Evolutionary conservation across 2,888 invertebrate genomes (phyloP), one percentile per base, ranked within the genome.

Genomic region (Tenthredo livida): DNA sequence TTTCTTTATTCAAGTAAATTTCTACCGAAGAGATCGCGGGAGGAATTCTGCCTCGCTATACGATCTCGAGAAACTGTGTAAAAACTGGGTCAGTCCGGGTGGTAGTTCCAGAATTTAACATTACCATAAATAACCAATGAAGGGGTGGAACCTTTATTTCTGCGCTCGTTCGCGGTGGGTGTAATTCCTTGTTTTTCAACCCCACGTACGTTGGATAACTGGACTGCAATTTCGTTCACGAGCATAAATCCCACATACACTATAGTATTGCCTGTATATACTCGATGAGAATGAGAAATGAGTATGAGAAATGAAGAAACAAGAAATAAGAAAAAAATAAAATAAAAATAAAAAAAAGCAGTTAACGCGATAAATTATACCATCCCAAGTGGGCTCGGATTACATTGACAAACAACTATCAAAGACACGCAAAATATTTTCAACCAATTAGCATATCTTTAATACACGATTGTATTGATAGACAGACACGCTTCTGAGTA

Each of bases 361-460:
- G 54, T 50, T 54, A n/a, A 50, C 33, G 40, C n/a, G 47, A 54
- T 77, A 77, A 77, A 77, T 77, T 77, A 54, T 77, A 6, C 47
- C 54, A 33, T 33, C n/a, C 9, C 15, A 77, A 61, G 40, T 80
- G 40, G n/a, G 17, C 40, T 61, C 80, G 37, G 17, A n/a, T 80
- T 80, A 80, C 80, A 61, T 61, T 15, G 61, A 61, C 61, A 80
- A 80, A 80, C 40, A 80, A 58, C 80, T 40, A 80, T 17, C 21
- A 15, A 61, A 40, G n/a, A 80, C 40, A 61, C 80, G 80, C 61
- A 33, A 80, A 80, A 80, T 80, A 80, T 80, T 80, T 80, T 80
- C 80, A 15, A 80, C 80, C 80, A 80, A 80, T 80, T 80, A 77
- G 50, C 77, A 77, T 77, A 77, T 47, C 21, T 77, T 77, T 77